Evolutionary conservation across 1,140 invertebrate genomes (phyloP), one percentile per base, ranked within the genome.

Genomic region (Batillaria attramentaria): DNA sequence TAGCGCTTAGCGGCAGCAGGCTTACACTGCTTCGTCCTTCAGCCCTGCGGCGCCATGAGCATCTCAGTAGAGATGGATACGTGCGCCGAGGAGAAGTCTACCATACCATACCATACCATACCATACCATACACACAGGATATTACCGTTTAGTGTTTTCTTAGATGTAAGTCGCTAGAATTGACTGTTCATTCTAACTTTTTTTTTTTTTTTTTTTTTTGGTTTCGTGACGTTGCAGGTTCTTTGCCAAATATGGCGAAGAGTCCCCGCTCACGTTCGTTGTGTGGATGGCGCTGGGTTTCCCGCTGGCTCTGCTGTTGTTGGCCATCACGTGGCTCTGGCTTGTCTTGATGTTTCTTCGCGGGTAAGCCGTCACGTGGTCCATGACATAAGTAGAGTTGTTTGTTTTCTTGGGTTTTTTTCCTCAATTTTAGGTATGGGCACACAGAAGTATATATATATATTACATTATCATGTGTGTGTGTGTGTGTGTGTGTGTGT

Each of bases 231-330:
- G 33, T 66, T 66, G 2, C 62, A 66, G 62, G 20, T 66, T 35
- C 39, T 66, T 66, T 35, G 62, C 4, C 28, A 66, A 66, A 35
- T 66, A 66, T 35, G 84, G 78, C 1, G 69, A 50, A 33, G 76
- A 77, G 8, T 72, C 80, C 4, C 69, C 65, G 16, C 80, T 92
- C 3, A 91, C 86, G 37, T 92, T 89, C 83, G 83, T 85, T 33
- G 87, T 85, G 0, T 92, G 90, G 91, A 90, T 92, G 82, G 79
- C 88, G n/a, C 89, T 91, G 60, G 89, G 86, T 1, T 69, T 91
- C n/a, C 91, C 91, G 0, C 80, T 87, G 54, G 86, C 87, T 37
- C 16, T 90, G 20, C 57, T 91, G 2, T 82, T 81, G 20, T 62
- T 91, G 5, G 24, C 90, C 24, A 37, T 88, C 28, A 81, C 82